phyloP scores from a whole-genome alignment of 2,113 vertebrate species.

The Pontoporia blainvillei region DNA sequence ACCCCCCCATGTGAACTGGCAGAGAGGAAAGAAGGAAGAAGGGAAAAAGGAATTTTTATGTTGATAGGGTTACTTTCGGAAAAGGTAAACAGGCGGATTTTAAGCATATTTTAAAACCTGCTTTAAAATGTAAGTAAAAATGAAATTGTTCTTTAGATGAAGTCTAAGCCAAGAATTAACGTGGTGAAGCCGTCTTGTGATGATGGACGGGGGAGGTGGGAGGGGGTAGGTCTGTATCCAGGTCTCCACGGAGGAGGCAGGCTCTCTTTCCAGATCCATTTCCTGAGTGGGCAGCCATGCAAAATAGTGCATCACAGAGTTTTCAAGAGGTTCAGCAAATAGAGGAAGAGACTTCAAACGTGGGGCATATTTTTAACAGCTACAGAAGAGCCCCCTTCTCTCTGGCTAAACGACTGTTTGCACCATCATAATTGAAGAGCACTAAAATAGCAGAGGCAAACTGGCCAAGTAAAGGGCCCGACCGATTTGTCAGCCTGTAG shows the following conservation, averaged over 20 bases:
- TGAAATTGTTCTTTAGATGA: not conserved
- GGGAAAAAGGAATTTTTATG: not conserved
- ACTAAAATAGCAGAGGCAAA: constrained; percentile 76
- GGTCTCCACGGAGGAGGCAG: not conserved
- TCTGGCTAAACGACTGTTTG: constrained; percentile 75
- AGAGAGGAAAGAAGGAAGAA: not conserved
- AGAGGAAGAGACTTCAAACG: constrained; percentile 67
- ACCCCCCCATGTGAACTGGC: not conserved
- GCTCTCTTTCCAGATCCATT: not conserved
- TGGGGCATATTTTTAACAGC: constrained; percentile 66
- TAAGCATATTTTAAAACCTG: constrained; percentile 15
- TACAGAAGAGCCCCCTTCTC: constrained; percentile 56
- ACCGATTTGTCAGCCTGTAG: constrained; percentile 80
- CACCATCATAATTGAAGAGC: constrained; percentile 77
- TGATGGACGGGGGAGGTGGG: not conserved
- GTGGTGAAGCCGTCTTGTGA: not conserved
- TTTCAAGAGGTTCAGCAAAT: constrained; percentile 72
- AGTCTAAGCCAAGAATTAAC: not conserved
- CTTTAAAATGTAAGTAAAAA: not conserved
- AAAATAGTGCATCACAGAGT: constrained; percentile 29
- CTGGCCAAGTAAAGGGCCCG: constrained; percentile 78
- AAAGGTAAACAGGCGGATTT: constrained; percentile 5
- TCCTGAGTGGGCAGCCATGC: constrained; percentile 16
- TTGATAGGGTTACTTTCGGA: not conserved
- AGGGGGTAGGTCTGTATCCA: not conserved